Percentiles rank a stretch among this genome's conserved stretches.
Evolutionary conservation across 2,888 invertebrate genomes (phyloP).

Genomic region (Drosophila buzzatii): DNA sequence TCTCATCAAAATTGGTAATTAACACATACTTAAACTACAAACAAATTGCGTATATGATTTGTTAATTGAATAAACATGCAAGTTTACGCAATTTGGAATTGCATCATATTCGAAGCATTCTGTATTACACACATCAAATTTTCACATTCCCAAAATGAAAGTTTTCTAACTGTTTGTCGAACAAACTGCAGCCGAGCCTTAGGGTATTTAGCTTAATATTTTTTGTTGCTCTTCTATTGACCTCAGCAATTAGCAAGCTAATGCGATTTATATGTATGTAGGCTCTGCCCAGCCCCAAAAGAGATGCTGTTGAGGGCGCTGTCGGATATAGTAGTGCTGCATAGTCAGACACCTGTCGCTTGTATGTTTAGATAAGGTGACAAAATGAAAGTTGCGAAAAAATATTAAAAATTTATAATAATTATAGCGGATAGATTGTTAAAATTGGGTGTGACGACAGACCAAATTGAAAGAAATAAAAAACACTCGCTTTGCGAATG

Average conservation of each 20-base stretch:
- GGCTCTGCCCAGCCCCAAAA: slow-evolving; percentile 27
- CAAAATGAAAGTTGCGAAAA: slow-evolving; percentile 73
- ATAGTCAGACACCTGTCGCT: slow-evolving; percentile 34
- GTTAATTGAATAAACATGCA: slow-evolving; percentile 46
- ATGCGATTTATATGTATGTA: slow-evolving; percentile 58
- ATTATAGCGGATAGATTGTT: slow-evolving; percentile 31
- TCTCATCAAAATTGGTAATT: slow-evolving; percentile 17
- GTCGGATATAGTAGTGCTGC: slow-evolving; percentile 25
- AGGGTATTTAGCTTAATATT: slow-evolving; percentile 4
- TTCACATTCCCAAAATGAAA: slow-evolving; percentile 53
- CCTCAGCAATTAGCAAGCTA: slow-evolving; percentile 57
- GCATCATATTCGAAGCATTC: slow-evolving; percentile 60
- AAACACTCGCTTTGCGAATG: slow-evolving; percentile 51
- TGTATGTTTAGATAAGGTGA: slow-evolving; percentile 40
- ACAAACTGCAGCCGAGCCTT: slow-evolving; percentile 31
- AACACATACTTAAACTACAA: slow-evolving; percentile 17
- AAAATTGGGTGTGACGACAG: slow-evolving; percentile 48
- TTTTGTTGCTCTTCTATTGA: slow-evolving; percentile 39
- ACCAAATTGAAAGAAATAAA: slow-evolving; percentile 19
- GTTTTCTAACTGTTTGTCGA: slow-evolving; percentile 57
- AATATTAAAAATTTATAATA: slow-evolving; percentile 45
- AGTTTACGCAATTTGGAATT: slow-evolving; percentile 47
- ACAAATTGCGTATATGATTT: slow-evolving; percentile 26
- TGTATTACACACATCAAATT: slow-evolving; percentile 18
- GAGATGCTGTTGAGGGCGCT: slow-evolving; percentile 17